Evolutionary conservation across 2,888 invertebrate genomes (phyloP).

Genomic region (Coelogynopora nodosa): DNA sequence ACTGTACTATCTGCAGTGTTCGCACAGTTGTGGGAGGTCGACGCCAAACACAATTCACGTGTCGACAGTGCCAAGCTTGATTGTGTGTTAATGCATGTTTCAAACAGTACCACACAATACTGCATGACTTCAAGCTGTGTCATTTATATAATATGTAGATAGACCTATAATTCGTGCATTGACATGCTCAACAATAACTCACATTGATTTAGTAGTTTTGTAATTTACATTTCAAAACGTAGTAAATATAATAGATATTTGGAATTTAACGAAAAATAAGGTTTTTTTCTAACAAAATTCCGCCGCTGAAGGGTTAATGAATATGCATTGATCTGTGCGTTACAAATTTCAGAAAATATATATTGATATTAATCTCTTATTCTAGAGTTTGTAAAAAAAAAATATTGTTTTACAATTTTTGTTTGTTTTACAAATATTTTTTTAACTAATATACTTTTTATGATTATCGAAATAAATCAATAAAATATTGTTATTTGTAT

Average conservation of each 20-base stretch:
- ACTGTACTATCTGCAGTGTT: conserved; percentile 27
- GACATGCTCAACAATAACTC: not conserved
- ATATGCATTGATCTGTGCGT: too few species aligned
- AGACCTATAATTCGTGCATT: not conserved
- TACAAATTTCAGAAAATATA: too few species aligned
- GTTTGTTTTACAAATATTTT: too few species aligned
- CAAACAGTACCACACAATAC: conserved; percentile 24
- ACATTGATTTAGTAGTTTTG: not conserved
- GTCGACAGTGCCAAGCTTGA: conserved; percentile 11
- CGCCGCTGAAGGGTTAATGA: too few species aligned
- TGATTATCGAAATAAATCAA: too few species aligned
- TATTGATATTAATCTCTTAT: too few species aligned
- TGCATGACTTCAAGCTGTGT: conserved; percentile 7
- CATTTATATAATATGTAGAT: not conserved
- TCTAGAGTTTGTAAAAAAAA: too few species aligned
- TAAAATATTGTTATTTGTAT: too few species aligned
- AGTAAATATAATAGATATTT: not conserved
- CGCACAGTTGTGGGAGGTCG: not conserved
- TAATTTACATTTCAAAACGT: not conserved
- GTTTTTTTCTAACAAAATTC: too few species aligned
- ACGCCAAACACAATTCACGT: conserved; percentile 8
- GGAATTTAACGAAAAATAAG: not conserved
- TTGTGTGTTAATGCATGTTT: conserved; percentile 33
- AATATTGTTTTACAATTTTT: too few species aligned
- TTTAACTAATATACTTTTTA: too few species aligned